Percentiles rank a stretch among this genome's conserved stretches.
These are phyloP conservation scores for Cercocebus atys DNA, from an alignment of 2,113 vertebrate genomes.

Conservation along the genomic window DNA sequence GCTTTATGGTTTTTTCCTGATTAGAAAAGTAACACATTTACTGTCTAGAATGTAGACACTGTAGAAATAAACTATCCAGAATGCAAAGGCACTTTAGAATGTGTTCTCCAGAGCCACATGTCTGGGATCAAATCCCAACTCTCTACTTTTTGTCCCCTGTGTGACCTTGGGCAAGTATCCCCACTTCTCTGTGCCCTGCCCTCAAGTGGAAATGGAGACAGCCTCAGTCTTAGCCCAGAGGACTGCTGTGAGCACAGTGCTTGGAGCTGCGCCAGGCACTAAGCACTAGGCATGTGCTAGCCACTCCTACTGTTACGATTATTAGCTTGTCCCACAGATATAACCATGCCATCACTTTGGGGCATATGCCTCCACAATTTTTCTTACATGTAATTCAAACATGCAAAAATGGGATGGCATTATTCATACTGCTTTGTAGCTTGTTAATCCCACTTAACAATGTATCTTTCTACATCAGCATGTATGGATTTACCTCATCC, in stretches of 20 bases:
- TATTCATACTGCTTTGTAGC: background rate
- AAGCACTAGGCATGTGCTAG: rapidly evolving
- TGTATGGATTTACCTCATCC: too few relatives aligned
- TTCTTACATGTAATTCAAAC: background rate
- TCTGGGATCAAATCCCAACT: background rate
- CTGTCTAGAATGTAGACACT: background rate
- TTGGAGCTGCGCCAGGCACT: rapidly evolving
- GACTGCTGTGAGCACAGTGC: background rate
- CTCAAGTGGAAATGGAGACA: background rate
- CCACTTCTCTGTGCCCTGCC: background rate
- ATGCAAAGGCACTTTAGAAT: background rate
- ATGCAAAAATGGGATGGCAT: background rate
- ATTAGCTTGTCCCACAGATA: background rate
- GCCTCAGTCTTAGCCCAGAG: background rate
- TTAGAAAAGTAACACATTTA: background rate
- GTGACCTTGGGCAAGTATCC: background rate
- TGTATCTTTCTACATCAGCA: background rate
- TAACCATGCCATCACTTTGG: too few relatives aligned
- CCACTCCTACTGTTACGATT: too few relatives aligned
- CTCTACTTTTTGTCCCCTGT: background rate
- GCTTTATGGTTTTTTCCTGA: background rate
- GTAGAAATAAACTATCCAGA: background rate
- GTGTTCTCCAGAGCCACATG: background rate
- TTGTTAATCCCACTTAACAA: background rate
- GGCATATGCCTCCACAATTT: background rate